Evolutionary conservation across 2,888 invertebrate genomes (phyloP), one percentile per base, ranked within the genome.

Genomic region (Brachyptera risi): DNA sequence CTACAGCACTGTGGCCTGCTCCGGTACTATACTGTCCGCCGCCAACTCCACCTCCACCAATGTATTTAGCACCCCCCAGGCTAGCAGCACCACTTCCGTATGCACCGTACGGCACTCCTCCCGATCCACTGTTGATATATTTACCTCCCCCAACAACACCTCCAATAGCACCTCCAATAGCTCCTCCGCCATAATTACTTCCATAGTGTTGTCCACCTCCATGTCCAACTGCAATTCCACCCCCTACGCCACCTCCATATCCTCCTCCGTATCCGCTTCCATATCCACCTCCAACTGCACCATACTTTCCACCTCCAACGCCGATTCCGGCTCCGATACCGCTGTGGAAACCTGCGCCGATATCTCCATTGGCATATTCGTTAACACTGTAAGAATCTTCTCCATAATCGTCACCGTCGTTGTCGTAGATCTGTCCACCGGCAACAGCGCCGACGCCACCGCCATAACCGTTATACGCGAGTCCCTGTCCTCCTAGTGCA

Each of bases 1-100:
- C 77, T 13, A 40, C 47, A 7, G 38, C 44, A 1, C 27, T 40
- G 19, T 24, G 35, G 2, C 5, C 23, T 1, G 17, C 56, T 7
- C 49, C 44, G 15, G 15, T 19, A 13, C 24, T 47, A 19, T 37
- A 49, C 4, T 38, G 31, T 4, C 17, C 24, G 5, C 21, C 23
- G 21, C 11, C 9, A 2, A 19, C 42, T 38, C 2, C 15, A 9
- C 57, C 57, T 3, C 47, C 47, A 17, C 47, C 47, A 4, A 38
- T 15, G 4, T 56, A 59, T 3, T 49, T 56, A n/a, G 56, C 61
- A 4, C 56, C 58, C 3, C 56, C 59, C 1, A 42, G 40, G n/a
- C 50, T 50, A 15, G 38, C 56, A 9, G 15, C 31, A 21, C 51
- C 51, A 2, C 17, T 19, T 9, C 51, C 51, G 24, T 7, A 9